Conservation (phyloP, 2,888 invertebrate genomes). For the Parnassius apollo region DNA sequence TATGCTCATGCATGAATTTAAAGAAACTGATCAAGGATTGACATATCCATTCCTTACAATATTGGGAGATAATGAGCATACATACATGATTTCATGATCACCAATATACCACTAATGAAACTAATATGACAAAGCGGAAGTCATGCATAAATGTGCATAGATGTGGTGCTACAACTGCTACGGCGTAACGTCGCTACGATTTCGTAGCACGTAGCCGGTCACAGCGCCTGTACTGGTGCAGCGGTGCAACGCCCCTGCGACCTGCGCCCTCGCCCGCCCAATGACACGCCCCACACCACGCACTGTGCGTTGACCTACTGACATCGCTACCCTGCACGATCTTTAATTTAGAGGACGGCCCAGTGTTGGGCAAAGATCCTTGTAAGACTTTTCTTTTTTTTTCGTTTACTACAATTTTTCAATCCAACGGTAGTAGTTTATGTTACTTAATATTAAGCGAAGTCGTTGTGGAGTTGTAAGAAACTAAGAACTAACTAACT, state of each 20-base stretch:
- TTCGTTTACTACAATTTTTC: too few species aligned
- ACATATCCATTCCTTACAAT: neutral
- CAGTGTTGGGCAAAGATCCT: conserved; percentile 43
- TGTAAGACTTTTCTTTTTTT: conserved; percentile 1
- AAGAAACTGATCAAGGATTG: neutral
- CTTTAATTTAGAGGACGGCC: conserved; percentile 68
- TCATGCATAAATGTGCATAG: conserved; percentile 28
- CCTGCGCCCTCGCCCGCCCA: conserved; percentile 36
- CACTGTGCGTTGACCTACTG: conserved; percentile 80
- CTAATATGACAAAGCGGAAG: conserved; percentile 32
- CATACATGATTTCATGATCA: conserved; percentile 23
- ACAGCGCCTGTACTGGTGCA: conserved; percentile 70
- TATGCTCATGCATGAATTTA: too few species aligned
- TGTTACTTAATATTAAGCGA: too few species aligned
- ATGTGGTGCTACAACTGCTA: conserved; percentile 34
- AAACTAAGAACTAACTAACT: too few species aligned
- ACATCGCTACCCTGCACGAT: conserved; percentile 75
- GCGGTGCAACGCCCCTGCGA: conserved; percentile 71
- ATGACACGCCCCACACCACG: conserved; percentile 56
- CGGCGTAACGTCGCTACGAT: conserved; percentile 49
- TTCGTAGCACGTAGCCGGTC: conserved; percentile 39
- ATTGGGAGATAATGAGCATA: conserved; percentile 8
- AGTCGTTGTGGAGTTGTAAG: too few species aligned
- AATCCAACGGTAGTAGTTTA: too few species aligned
- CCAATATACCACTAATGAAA: conserved; percentile 26